Evolutionary conservation across 37 sponge, comb jelly and placozoan species (phyloP).

Genomic region (Agelas oroides): DNA sequence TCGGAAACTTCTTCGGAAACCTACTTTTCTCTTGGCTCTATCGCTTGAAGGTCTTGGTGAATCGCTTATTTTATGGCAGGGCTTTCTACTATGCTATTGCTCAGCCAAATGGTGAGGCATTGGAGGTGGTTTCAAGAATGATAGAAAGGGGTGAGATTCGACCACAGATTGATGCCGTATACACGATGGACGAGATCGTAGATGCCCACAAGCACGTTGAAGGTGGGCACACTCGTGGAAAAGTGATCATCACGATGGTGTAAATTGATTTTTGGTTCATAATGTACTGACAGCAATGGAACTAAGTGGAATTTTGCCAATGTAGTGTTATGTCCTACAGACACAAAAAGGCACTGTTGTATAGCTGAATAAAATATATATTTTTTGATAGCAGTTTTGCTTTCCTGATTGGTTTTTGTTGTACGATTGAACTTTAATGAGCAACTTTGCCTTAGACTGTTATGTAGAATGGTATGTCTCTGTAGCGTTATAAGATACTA

Average conservation of each 20-base stretch:
- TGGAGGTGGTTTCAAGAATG: slow-evolving; percentile 50
- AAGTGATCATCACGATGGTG: slow-evolving; percentile 65
- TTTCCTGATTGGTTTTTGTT: too few relatives aligned
- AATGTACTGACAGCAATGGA: too few relatives aligned
- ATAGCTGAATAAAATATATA: too few relatives aligned
- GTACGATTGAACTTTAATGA: too few relatives aligned
- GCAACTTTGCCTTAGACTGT: too few relatives aligned
- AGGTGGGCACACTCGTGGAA: slow-evolving; percentile 72
- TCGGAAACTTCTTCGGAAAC: slow-evolving; percentile 53
- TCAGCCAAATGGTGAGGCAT: slow-evolving; percentile 36
- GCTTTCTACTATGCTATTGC: slow-evolving; percentile 61
- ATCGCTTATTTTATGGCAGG: slow-evolving; percentile 53
- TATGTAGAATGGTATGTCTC: too few relatives aligned
- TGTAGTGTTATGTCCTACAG: too few relatives aligned
- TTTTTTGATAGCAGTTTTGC: too few relatives aligned
- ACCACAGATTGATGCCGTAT: slow-evolving; percentile 68
- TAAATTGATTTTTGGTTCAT: too few relatives aligned
- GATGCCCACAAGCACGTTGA: slow-evolving; percentile 79
- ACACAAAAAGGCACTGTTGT: too few relatives aligned
- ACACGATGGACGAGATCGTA: slow-evolving; percentile 67
- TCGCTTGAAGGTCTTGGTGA: slow-evolving; percentile 55
- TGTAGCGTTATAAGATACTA: too few relatives aligned
- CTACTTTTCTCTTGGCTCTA: slow-evolving; percentile 54
- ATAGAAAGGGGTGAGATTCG: slow-evolving; percentile 71
- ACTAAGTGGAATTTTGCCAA: too few relatives aligned